Evolutionary conservation across 2,888 invertebrate species (phyloP).

Genomic region (Stenodera caucasica): DNA sequence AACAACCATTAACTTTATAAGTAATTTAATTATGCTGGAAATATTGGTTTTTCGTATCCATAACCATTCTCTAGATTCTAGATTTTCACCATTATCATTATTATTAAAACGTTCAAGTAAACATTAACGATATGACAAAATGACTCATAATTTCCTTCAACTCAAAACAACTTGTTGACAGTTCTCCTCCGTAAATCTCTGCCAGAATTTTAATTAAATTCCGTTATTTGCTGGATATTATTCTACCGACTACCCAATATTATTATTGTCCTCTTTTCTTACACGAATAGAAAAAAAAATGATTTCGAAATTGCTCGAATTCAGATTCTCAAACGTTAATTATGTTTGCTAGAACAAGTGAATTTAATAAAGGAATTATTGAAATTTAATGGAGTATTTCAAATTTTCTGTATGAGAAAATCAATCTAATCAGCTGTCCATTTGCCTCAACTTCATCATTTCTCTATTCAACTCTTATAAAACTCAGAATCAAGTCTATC

Average conservation of each 20-base stretch:
- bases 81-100: not conserved
- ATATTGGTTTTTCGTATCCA: not conserved
- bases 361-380: no score
- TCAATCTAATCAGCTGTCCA: not conserved
- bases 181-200: slow-evolving; percentile 7
- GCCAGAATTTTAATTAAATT: slow-evolving; percentile 11
- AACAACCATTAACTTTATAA: no score
- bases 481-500: not conserved
- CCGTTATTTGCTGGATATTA: not conserved
- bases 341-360: no score
- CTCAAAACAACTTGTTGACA: slow-evolving; percentile 9
- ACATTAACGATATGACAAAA: slow-evolving; percentile 7
- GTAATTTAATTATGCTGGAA: not conserved
- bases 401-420: not conserved
- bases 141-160: not conserved
- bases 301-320: no score
- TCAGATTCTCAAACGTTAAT: no score
- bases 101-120: not conserved
- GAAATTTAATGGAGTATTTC: no score
- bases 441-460: not conserved
- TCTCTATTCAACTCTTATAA: not conserved
- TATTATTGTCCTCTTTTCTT: no score
- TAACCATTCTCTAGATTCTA: no score
- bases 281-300: no score
- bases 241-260: not conserved